Evolutionary conservation across 2,113 vertebrate species (phyloP).

Genomic region (Pelecanus crispus): DNA sequence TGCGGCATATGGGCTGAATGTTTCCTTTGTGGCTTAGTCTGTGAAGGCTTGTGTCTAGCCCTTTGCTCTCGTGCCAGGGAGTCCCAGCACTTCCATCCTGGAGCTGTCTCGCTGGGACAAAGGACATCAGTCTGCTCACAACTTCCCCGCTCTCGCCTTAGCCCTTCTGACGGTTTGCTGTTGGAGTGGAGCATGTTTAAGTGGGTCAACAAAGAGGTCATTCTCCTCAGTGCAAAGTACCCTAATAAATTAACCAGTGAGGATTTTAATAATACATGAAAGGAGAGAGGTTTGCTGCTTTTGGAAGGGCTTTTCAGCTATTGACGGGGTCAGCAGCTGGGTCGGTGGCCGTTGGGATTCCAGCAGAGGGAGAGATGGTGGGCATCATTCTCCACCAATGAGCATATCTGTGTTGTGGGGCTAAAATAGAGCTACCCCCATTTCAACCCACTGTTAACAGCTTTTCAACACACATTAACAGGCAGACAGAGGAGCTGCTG

Average conservation of each 20-base stretch:
- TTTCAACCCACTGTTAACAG: background rate
- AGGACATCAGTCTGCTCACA: conserved; percentile 21
- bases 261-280: conserved; percentile 49
- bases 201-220: conserved; percentile 37
- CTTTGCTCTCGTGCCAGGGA: conserved; percentile 64
- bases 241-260: conserved; percentile 58
- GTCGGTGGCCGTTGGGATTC: background rate
- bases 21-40: conserved; percentile 55
- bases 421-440: background rate
- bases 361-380: background rate
- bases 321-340: background rate
- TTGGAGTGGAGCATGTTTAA: conserved; percentile 20
- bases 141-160: conserved; percentile 2
- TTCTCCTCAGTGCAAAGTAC: conserved; percentile 45
- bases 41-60: conserved; percentile 43
- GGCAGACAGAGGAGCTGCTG: background rate
- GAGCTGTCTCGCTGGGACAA: conserved; percentile 38
- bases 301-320: conserved; percentile 49
- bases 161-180: background rate
- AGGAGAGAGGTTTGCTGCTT: conserved; percentile 3
- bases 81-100: conserved; percentile 41
- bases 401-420: accelerated
- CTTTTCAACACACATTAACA: background rate
- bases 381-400: background rate
- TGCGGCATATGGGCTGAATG: background rate